Evolutionary conservation across 2,888 invertebrate genomes (phyloP).

Genomic region (Cetonia aurata): DNA sequence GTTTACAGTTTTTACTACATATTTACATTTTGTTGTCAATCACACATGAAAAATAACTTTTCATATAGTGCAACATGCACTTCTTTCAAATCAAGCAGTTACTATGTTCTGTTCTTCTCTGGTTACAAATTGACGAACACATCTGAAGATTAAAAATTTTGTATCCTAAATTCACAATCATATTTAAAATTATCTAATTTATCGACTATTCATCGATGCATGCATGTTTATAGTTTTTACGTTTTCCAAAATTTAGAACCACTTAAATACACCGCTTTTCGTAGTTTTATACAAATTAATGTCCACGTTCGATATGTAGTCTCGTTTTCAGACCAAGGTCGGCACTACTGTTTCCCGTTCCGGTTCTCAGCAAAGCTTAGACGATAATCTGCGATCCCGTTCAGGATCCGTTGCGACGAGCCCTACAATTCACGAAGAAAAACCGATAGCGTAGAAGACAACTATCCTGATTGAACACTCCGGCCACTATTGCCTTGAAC

Average conservation of each 20-base stretch:
- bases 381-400: conserved; percentile 77
- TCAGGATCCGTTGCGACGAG: conserved; percentile 77
- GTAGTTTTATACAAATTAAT: conserved; percentile 35
- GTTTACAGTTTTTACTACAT: too few species aligned
- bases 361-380: conserved; percentile 90
- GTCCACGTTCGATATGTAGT: conserved; percentile 39
- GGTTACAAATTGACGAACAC: too few species aligned
- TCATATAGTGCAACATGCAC: too few species aligned
- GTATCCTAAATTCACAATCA: too few species aligned
- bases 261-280: conserved; percentile 4
- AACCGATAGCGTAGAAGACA: conserved; percentile 68
- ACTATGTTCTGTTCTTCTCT: too few species aligned
- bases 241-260: conserved; percentile 10
- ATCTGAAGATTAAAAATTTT: too few species aligned
- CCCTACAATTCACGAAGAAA: conserved; percentile 85
- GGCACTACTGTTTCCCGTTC: conserved; percentile 79
- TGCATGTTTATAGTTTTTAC: too few species aligned
- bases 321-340: conserved; percentile 83
- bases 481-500: conserved; percentile 52
- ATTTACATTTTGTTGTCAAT: too few species aligned
- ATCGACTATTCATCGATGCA: too few species aligned
- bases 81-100: too few species aligned
- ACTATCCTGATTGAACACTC: conserved; percentile 44
- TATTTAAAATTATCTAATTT: too few species aligned
- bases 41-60: too few species aligned